phyloP scores from a whole-genome alignment of 2,888 invertebrate species.

The Drosophila macrospina region DNA sequence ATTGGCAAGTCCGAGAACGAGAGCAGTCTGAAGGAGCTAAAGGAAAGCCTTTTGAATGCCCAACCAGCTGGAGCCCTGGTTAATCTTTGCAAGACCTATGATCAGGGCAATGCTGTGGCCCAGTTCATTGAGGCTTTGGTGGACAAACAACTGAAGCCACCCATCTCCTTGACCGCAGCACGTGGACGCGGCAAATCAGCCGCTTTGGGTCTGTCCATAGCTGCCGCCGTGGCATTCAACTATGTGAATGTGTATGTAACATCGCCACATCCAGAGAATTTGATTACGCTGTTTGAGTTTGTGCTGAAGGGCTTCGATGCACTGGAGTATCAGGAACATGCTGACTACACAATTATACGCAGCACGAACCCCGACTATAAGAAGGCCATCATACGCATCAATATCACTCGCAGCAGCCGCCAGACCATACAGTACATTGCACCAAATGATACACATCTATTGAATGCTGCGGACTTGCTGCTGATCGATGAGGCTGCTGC shows the following conservation, averaged over 20 bases:
- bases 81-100: conserved; percentile 95
- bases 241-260: conserved; percentile 97
- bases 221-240: conserved; percentile 92
- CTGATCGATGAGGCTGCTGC: conserved; percentile 99
- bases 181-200: conserved; percentile 99
- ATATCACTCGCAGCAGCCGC: conserved; percentile 94
- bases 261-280: conserved; percentile 98
- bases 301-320: conserved; percentile 97
- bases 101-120: conserved; percentile 96
- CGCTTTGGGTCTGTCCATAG: conserved; percentile 96
- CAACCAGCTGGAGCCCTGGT: conserved; percentile 96
- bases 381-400: conserved; percentile 97
- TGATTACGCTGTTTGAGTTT: conserved; percentile 98
- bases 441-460: conserved; percentile 94
- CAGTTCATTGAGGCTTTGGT: conserved; percentile 98
- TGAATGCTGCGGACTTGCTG: conserved; percentile 97
- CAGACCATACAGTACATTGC: conserved; percentile 99
- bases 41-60: conserved; percentile 94
- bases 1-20: conserved; percentile 86
- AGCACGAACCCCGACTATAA: conserved; percentile 98
- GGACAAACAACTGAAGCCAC: conserved; percentile 94
- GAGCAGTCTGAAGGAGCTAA: conserved; percentile 90
- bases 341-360: conserved; percentile 96
- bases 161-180: conserved; percentile 97
- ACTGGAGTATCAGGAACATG: conserved; percentile 97